Base-by-base conservation (phyloP, 2,888 invertebrate species). In the Willowsia nigromaculata region DNA sequence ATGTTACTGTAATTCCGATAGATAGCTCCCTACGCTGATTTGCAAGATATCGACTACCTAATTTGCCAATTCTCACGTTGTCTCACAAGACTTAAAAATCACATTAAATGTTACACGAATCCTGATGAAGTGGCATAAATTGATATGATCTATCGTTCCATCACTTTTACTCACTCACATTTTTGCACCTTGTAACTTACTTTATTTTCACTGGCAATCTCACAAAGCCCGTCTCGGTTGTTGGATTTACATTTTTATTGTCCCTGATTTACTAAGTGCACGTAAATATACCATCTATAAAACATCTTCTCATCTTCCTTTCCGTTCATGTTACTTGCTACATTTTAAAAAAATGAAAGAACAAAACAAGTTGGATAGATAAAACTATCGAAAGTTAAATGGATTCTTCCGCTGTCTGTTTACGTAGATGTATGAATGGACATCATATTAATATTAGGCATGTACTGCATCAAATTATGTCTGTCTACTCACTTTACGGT, bases 1-100 rank as follows among this genome's bases (percentile, higher is more conserved):
- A 71, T 83, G 87, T 82, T 87, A 56, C 82, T n/a, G 81, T 40
- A 74, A 71, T 43, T 82, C 87, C 87, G 87, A 22, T 82, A 87
- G 87, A 87, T 47, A 71, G 87, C 87, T 43, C 83, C 43, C 25
- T 76, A 50, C 9, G 1, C 76, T n/a, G 50, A 76, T 50, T 76
- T 76, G 0, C 25, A 47, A 27, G 30, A 74, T 71, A 40, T 18
- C 74, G 11, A 74, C 71, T 27, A 50, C 78, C 78, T 78, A 78
- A 47, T 30, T 37, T 47, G 22, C 56, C 13, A 18, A 15, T 40
- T 33, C 40, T 15, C 65, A 65, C 33, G 25, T 82, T 82, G 56
- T 82, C 65, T 82, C 27, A 82, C 65, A 65, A 65, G 4, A 37
- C 59, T 9, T n/a, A 6, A 50, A 76, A 30, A n/a, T 50, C 25